These are phyloP conservation scores for Podotricha telesiphe DNA, from an alignment of 2,888 invertebrate genomes.

Conservation along the genomic window DNA sequence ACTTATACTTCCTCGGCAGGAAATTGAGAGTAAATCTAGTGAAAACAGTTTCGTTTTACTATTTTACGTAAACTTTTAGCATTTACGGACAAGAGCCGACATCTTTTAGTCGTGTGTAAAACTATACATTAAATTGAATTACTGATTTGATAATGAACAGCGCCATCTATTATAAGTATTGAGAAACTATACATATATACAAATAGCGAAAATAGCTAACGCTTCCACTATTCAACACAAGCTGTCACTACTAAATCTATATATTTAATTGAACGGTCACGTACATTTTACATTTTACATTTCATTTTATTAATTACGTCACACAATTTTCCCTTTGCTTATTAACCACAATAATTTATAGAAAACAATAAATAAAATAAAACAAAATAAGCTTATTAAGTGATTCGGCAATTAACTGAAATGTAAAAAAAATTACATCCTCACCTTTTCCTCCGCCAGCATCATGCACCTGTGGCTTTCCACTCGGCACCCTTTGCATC, in stretches of 20 bases:
- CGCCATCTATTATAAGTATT: slow-evolving; percentile 57
- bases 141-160: slow-evolving; percentile 14
- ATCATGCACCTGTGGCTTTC: slow-evolving; percentile 80
- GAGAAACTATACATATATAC: background rate
- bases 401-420: no score
- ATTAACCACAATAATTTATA: no score
- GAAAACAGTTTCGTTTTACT: slow-evolving; percentile 64
- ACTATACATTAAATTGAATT: background rate
- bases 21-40: slow-evolving; percentile 79
- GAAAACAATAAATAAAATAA: no score
- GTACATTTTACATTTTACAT: background rate
- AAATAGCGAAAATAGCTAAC: no score
- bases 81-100: slow-evolving; percentile 47
- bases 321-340: no score
- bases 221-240: slow-evolving; percentile 45
- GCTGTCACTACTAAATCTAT: slow-evolving; percentile 51
- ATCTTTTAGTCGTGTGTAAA: slow-evolving; percentile 52
- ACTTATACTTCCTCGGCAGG: slow-evolving; percentile 80
- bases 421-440: slow-evolving; percentile 49
- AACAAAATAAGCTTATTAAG: no score
- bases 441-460: slow-evolving; percentile 83
- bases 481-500: slow-evolving; percentile 81
- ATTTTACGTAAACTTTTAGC: background rate
- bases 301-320: no score
- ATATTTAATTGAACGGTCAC: background rate